A percentile compares a stretch with the other conserved stretches of the same genome.
phyloP scores from a whole-genome alignment of 2,113 vertebrate genomes.

The Erpornis zantholeuca region DNA sequence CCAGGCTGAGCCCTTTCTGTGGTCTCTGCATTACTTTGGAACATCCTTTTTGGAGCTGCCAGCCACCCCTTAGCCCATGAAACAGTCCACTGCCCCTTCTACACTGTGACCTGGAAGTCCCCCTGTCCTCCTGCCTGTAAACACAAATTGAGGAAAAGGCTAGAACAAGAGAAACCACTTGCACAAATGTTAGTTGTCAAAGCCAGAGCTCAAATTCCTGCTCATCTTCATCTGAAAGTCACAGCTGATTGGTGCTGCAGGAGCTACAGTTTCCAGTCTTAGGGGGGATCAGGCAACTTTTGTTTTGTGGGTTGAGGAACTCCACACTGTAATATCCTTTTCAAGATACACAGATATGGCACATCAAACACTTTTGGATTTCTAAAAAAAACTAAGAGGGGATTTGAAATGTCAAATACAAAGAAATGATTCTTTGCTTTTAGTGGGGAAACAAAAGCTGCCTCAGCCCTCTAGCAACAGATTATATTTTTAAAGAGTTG shows the following conservation, averaged over 20 bases:
- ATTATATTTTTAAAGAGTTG: conserved; percentile 38
- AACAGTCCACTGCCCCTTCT: neutral
- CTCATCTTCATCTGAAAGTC: neutral
- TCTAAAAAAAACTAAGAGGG: conserved; percentile 14
- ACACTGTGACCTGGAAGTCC: neutral
- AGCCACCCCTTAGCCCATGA: neutral
- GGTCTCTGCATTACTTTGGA: neutral
- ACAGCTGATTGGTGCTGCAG: neutral
- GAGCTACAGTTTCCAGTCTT: neutral
- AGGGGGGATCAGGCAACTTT: neutral
- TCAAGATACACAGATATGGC: conserved; percentile 2
- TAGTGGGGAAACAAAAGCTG: neutral
- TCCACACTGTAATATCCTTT: neutral
- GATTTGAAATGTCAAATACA: conserved; percentile 53
- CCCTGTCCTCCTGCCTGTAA: neutral
- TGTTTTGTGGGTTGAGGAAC: neutral
- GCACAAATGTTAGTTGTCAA: neutral
- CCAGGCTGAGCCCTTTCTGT: neutral
- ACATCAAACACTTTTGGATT: conserved; percentile 20
- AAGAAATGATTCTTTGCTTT: conserved; percentile 46
- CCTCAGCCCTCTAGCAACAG: conserved; percentile 25
- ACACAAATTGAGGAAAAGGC: neutral
- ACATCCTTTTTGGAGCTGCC: neutral
- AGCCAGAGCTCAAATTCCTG: neutral
- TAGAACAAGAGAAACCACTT: neutral